Base-by-base conservation (phyloP, 2,797 vertebrate genomes). In the Garrulus glandarius region DNA sequence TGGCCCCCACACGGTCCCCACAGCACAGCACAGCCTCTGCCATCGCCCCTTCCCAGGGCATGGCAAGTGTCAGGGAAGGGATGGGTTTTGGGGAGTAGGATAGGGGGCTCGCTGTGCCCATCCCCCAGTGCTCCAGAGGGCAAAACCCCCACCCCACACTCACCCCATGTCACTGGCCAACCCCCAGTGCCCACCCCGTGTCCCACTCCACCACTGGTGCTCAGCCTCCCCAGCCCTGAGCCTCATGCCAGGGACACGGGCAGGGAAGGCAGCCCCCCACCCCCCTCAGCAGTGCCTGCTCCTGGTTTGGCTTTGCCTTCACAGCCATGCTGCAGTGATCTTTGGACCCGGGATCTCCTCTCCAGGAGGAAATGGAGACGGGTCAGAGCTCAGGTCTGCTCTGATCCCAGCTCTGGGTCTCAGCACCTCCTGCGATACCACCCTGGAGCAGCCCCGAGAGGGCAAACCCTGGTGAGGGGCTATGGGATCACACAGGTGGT, bases 171-270 rank as follows among this genome's bases (percentile, higher is more conserved):
- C 26, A 6, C 13, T 34, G 49, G 17, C 44, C 27, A 20, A 32
- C 29, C 27, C 12, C 5, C 44, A 7, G 39, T 8, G 7, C 16
- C 57, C 47, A 34, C 15, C 29, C 44, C n/a, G 6, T 4, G 4
- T n/a, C 53, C 53, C 23, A 26, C 50, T 36, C 23, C 27, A 9
- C 4, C 3, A 3, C 2, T 2, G 6, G 10, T 39, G 30, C 49
- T 59, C 79, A 60, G 50, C 49, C 39, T 49, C 37, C 39, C 27
- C 0, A 2, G 37, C 43, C 68, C 22, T 0, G 1, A 69, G 37
- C 41, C 5, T 16, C 0, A 0, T 1, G 2, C 20, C 1, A 11
- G 12, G 5, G 9, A 21, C 32, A 29, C 0, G 0, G 60, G 23
- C 60, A 36, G 34, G 32, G 5, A 5, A 43, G 44, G 50, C 46